Evolutionary conservation across 2,888 invertebrate genomes (phyloP).

Genomic region (Timema cristinae): DNA sequence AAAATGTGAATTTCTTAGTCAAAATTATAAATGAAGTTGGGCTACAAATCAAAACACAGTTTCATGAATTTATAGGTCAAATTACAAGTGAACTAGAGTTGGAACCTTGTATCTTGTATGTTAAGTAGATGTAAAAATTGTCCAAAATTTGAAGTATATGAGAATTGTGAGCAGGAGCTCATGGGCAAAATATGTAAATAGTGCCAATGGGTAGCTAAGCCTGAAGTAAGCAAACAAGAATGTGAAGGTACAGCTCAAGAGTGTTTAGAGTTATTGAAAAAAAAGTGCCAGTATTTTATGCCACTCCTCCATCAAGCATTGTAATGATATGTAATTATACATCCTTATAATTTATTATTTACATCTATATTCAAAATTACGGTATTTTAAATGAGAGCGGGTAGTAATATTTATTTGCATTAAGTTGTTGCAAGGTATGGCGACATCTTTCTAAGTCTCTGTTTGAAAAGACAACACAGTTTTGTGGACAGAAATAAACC

Average conservation of each 20-base stretch:
- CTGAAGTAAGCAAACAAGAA: neutral
- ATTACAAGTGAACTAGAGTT: neutral
- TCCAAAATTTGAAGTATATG: neutral
- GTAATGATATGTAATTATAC: too few relatives aligned
- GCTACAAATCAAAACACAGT: neutral
- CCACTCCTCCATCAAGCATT: neutral
- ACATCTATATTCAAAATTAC: too few relatives aligned
- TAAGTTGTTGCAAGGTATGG: too few relatives aligned
- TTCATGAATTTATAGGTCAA: neutral
- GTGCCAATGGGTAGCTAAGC: slow-evolving; percentile 1
- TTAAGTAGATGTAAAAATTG: neutral
- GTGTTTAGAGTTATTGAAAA: neutral
- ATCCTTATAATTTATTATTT: too few relatives aligned
- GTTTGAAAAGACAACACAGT: too few relatives aligned
- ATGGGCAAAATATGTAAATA: neutral
- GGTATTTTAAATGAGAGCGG: too few relatives aligned
- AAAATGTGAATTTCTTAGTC: neutral
- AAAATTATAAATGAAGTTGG: neutral
- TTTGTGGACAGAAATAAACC: too few relatives aligned
- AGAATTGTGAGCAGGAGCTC: neutral
- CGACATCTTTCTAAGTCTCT: too few relatives aligned
- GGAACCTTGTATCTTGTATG: neutral
- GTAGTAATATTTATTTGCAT: too few relatives aligned
- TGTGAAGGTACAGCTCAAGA: slow-evolving; percentile 6
- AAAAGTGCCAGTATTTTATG: neutral